A percentile compares a stretch with the other conserved stretches of the same genome.
Evolutionary conservation across 2,797 vertebrate genomes (phyloP).

Genomic region (Saxicola maurus): DNA sequence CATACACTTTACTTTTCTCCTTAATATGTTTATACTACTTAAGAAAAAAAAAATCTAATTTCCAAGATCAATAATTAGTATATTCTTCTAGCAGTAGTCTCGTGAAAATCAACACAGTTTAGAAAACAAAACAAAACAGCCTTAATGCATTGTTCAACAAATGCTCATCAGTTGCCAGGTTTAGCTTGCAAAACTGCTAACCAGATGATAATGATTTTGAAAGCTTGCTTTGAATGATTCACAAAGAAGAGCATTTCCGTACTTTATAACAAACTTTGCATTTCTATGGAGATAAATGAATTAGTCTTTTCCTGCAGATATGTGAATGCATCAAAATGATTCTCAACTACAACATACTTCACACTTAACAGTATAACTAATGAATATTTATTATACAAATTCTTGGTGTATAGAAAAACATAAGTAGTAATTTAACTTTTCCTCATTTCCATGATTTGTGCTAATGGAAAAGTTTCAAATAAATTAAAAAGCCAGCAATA

Average conservation of each 20-base stretch:
- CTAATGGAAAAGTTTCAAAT: not conserved
- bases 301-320: not conserved
- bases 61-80: not conserved
- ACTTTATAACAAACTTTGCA: not conserved
- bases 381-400: not conserved
- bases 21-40: not conserved
- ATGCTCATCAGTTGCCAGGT: not conserved
- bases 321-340: not conserved
- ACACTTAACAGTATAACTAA: not conserved
- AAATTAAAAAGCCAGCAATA: not conserved
- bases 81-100: not conserved
- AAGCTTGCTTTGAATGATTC: conserved; percentile 2
- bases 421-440: not conserved
- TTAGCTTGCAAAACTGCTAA: conserved; percentile 6
- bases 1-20: not conserved
- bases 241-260: not conserved
- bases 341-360: not conserved
- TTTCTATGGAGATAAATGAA: not conserved
- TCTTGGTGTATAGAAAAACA: not conserved
- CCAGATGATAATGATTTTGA: not conserved
- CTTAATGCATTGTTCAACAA: not conserved
- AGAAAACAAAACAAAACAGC: not conserved
- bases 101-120: not conserved
- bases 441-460: not conserved
- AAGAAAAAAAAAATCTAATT: not conserved